Conservation (phyloP, 30 jellyfish, hydroid and myxozoan genomes). For the Clytia hemisphaerica region DNA sequence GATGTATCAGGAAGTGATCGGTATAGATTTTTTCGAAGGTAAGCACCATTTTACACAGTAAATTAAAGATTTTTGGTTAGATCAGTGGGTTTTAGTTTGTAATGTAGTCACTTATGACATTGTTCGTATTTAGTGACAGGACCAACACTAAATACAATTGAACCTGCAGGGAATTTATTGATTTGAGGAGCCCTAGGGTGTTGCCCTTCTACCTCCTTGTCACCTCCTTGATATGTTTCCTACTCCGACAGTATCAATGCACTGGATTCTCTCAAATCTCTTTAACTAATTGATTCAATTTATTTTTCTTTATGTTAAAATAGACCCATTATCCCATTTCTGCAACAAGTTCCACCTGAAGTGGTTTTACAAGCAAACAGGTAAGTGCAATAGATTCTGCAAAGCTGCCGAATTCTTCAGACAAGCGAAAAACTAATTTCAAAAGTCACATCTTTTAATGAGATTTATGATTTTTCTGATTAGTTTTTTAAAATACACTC, state of each 20-base stretch:
- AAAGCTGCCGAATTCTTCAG: neutral
- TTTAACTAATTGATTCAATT: neutral
- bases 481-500: neutral
- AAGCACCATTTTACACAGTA: too few relatives aligned
- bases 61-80: too few relatives aligned
- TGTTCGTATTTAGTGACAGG: too few relatives aligned
- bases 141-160: too few relatives aligned
- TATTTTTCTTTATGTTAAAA: neutral
- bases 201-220: too few relatives aligned
- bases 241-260: too few relatives aligned
- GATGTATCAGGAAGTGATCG: constrained; percentile 87
- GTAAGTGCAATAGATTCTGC: constrained; percentile 39
- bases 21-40: constrained; percentile 86
- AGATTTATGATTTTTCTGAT: neutral
- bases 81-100: too few relatives aligned
- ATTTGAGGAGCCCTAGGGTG: too few relatives aligned
- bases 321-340: constrained; percentile 92
- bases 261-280: neutral
- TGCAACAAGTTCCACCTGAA: constrained; percentile 81
- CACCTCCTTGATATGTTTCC: too few relatives aligned
- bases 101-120: too few relatives aligned
- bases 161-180: too few relatives aligned
- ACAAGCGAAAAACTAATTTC: too few relatives aligned
- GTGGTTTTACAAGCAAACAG: constrained; percentile 61
- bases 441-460: neutral